Evolutionary conservation across 2,113 vertebrate genomes (phyloP).

Genomic region (Aepyceros melampus): DNA sequence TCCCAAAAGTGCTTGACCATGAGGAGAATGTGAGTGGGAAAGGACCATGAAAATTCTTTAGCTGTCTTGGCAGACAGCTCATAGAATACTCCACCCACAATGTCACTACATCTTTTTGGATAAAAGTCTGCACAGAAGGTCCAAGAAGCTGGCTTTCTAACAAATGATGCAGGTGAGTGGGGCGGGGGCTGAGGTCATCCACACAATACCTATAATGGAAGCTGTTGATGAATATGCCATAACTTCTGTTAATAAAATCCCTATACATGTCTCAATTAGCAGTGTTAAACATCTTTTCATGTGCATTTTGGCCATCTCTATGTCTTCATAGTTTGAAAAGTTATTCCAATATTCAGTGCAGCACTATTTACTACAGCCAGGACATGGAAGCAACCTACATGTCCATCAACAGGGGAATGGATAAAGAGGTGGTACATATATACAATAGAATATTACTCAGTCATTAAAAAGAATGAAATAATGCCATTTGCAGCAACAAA

Average conservation of each 20-base stretch:
- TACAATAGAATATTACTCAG: background rate
- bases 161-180: too few relatives aligned
- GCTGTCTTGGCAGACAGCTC: background rate
- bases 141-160: background rate
- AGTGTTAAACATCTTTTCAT: background rate
- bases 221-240: background rate
- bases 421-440: background rate
- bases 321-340: background rate
- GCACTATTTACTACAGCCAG: background rate
- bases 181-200: background rate
- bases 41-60: background rate
- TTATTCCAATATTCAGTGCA: background rate
- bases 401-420: background rate
- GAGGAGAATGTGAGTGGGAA: fast-evolving
- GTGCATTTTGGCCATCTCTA: background rate
- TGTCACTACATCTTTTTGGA: background rate
- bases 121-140: background rate
- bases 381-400: background rate
- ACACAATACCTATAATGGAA: background rate
- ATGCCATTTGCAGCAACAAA: background rate
- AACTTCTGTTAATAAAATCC: background rate
- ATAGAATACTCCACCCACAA: background rate
- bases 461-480: background rate
- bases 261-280: background rate
- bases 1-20: background rate